These are phyloP conservation scores for Barbus barbus DNA, from an alignment of 2,113 vertebrate species.

Conservation along the genomic window DNA sequence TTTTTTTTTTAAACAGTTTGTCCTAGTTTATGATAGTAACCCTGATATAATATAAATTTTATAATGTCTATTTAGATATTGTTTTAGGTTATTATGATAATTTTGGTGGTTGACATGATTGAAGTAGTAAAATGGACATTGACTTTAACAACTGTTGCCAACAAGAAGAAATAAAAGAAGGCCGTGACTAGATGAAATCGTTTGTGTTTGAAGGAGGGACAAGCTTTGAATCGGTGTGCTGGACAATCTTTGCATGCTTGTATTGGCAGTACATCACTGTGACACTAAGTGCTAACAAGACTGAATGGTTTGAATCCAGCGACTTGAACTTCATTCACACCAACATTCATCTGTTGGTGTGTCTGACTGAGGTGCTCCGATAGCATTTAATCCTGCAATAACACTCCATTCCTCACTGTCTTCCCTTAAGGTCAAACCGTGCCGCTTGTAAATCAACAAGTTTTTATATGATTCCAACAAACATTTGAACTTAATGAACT, in stretches of 20 bases:
- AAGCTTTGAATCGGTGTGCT: too few relatives aligned
- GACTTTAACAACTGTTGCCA: background rate
- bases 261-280: background rate
- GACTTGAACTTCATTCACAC: conserved; percentile 6
- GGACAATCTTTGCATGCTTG: background rate
- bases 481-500: conserved; percentile 26
- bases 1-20: too few relatives aligned
- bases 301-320: conserved; percentile 49
- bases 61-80: background rate
- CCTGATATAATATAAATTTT: background rate
- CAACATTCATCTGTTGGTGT: too few relatives aligned
- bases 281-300: conserved; percentile 55
- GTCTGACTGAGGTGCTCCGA: background rate
- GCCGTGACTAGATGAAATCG: background rate
- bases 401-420: conserved; percentile 17
- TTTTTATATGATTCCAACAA: conserved; percentile 18
- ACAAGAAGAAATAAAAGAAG: background rate
- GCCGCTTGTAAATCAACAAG: conserved; percentile 24
- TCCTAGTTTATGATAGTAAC: too few relatives aligned
- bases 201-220: background rate
- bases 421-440: conserved; percentile 33
- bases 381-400: conserved; percentile 36
- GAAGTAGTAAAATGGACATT: background rate
- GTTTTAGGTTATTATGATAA: background rate
- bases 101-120: background rate